Percentiles rank a stretch among this genome's conserved stretches.
Conservation (phyloP, 2,888 invertebrate genomes). For the Morpho deidamia region DNA sequence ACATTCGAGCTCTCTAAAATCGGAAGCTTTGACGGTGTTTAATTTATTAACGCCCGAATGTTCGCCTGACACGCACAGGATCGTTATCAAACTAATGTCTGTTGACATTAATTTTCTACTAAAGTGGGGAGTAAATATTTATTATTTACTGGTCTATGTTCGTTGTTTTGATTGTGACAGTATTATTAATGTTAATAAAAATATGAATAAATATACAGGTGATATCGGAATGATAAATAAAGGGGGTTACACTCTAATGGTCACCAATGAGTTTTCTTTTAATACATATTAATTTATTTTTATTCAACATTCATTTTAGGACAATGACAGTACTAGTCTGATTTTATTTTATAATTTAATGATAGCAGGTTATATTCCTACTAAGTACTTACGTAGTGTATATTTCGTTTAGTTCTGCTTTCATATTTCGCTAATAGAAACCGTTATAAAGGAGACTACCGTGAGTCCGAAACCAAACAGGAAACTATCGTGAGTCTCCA, state of each 20-base stretch:
- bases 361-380: too few species aligned
- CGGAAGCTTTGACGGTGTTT: conserved; percentile 24
- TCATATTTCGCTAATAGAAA: conserved; percentile 48
- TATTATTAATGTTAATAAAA: too few species aligned
- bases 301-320: too few species aligned
- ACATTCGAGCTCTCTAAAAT: conserved; percentile 34
- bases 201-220: too few species aligned
- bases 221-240: too few species aligned
- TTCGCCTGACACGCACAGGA: conserved; percentile 21
- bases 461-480: conserved; percentile 45
- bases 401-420: not conserved
- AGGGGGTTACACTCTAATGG: too few species aligned
- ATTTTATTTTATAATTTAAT: too few species aligned
- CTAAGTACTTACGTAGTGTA: not conserved
- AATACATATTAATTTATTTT: too few species aligned
- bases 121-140: conserved; percentile 3
- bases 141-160: not conserved
- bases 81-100: conserved; percentile 20
- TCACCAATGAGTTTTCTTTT: too few species aligned
- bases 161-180: not conserved
- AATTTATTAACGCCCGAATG: conserved; percentile 26
- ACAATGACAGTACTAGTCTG: too few species aligned
- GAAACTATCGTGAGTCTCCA: conserved; percentile 56
- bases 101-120: conserved; percentile 5
- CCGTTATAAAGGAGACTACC: conserved; percentile 58